Conservation (phyloP, 2,113 vertebrate species). For the Aramus guarauna region DNA sequence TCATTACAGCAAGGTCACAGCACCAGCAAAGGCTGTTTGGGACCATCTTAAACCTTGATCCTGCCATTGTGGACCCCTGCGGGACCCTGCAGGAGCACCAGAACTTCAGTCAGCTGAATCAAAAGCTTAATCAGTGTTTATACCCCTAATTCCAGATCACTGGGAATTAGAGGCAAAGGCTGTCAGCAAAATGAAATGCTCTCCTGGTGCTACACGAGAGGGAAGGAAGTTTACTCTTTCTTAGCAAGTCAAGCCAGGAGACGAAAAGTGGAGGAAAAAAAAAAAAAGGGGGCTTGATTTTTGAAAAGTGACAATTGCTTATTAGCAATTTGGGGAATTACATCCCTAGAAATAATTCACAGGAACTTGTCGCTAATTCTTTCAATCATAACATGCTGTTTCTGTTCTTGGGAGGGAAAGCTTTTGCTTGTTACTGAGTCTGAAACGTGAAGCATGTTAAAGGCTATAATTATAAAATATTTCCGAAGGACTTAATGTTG, state of each 20-base stretch:
- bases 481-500: background rate
- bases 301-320: slow-evolving; percentile 43
- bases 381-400: background rate
- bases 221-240: background rate
- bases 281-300: background rate
- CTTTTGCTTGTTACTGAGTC: background rate
- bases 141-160: background rate
- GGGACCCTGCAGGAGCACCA: background rate
- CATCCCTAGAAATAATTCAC: slow-evolving; percentile 32
- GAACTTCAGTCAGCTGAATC: background rate
- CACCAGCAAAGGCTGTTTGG: background rate
- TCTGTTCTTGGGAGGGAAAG: slow-evolving; percentile 3
- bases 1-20: background rate
- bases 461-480: slow-evolving; percentile 9
- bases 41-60: background rate
- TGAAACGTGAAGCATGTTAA: background rate
- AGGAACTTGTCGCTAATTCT: slow-evolving; percentile 13
- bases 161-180: background rate
- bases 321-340: slow-evolving; percentile 49
- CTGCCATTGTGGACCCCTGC: background rate
- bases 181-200: slow-evolving; percentile 8
- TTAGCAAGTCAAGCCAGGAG: background rate
- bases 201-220: background rate
- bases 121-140: slow-evolving; percentile 22
- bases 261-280: background rate